Conservation (phyloP, 2,797 vertebrate species). For the Dicrostonyx torquatus region DNA sequence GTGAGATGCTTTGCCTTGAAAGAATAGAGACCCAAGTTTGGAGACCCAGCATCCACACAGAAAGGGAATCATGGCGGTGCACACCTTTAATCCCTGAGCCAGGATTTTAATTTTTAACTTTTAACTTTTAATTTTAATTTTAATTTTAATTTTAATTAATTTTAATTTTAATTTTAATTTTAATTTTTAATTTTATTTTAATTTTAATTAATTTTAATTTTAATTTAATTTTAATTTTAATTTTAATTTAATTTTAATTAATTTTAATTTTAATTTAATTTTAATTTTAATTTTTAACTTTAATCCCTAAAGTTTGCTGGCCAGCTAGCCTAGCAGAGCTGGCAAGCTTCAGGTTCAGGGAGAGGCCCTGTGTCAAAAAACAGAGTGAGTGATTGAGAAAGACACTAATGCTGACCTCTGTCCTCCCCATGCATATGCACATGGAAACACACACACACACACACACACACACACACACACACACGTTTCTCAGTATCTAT, state of each 20-base stretch:
- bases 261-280: too few relatives aligned
- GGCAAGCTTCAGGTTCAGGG: not conserved
- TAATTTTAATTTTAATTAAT: too few relatives aligned
- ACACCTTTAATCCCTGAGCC: not conserved
- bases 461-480: not conserved
- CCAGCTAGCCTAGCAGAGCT: not conserved
- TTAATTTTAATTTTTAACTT: too few relatives aligned
- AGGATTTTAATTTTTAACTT: too few relatives aligned
- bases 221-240: too few relatives aligned
- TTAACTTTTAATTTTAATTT: too few relatives aligned
- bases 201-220: too few relatives aligned
- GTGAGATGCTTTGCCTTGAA: not conserved
- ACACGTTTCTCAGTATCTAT: not conserved
- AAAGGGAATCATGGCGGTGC: not conserved
- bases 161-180: too few relatives aligned
- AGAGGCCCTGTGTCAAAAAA: not conserved
- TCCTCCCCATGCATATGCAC: not conserved
- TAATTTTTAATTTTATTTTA: too few relatives aligned
- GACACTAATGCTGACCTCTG: not conserved
- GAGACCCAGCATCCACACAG: not conserved
- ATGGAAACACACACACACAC: not conserved
- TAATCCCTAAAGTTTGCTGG: not conserved
- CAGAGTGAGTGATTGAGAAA: not conserved
- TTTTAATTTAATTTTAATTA: too few relatives aligned
- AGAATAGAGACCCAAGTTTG: not conserved